phyloP scores from a whole-genome alignment of 2,113 vertebrate genomes.

The Pedionomus torquatus region DNA sequence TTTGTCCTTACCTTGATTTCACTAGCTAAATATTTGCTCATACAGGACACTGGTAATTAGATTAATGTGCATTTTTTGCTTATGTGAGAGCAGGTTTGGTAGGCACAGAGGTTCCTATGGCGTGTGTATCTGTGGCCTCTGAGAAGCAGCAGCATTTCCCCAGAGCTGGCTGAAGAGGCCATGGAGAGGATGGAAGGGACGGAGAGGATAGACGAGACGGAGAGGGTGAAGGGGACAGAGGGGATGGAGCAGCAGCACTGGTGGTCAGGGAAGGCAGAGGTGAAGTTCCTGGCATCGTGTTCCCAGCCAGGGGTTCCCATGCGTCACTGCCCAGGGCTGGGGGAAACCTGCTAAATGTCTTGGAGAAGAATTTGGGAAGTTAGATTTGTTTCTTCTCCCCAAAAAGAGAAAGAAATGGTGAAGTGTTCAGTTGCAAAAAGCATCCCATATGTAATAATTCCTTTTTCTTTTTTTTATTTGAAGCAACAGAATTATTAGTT shows the following conservation, averaged over 20 bases:
- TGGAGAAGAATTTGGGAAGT: background rate
- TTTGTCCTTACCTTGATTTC: background rate
- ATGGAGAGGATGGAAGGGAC: background rate
- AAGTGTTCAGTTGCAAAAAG: background rate
- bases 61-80: background rate
- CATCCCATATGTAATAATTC: background rate
- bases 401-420: background rate
- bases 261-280: background rate
- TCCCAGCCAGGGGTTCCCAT: background rate
- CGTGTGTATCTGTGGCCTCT: accelerated
- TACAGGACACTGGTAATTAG: background rate
- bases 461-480: background rate
- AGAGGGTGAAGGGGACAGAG: background rate
- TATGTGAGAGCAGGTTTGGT: background rate
- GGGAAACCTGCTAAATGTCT: background rate
- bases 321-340: accelerated
- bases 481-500: background rate
- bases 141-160: background rate
- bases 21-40: conserved; percentile 18
- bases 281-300: accelerated
- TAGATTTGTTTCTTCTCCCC: background rate
- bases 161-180: background rate
- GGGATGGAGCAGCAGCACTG: too few relatives aligned
- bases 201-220: background rate
- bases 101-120: background rate